Percentiles rank a stretch among this genome's conserved stretches.
phyloP scores from a whole-genome alignment of 1,140 invertebrate genomes.

The Atopsyche davidsoni region DNA sequence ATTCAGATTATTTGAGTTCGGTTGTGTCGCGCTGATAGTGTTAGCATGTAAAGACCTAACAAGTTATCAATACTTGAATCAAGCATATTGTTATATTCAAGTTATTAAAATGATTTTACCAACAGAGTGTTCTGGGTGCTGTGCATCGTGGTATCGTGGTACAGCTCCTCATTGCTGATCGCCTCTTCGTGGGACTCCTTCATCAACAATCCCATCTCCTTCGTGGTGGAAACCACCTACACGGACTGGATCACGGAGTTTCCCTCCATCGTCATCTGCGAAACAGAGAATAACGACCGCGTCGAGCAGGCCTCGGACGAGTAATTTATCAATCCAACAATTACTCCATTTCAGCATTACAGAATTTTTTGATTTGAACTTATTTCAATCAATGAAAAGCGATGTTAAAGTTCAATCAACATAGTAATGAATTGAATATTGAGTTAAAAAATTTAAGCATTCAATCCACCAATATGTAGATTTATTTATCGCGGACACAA shows the following conservation, averaged over 20 bases:
- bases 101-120: not conserved
- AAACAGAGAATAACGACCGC: conserved; percentile 53
- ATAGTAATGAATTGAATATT: no score
- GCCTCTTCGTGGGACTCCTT: conserved; percentile 52
- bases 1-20: no score
- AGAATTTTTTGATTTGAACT: no score
- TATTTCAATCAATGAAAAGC: no score
- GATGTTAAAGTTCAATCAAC: no score
- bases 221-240: conserved; percentile 64
- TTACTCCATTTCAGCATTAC: not conserved
- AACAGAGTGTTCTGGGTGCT: conserved; percentile 60
- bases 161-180: conserved; percentile 54
- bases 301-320: conserved; percentile 55
- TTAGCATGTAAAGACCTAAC: no score
- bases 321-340: conserved; percentile 35
- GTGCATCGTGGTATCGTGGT: conserved; percentile 56
- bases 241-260: conserved; percentile 64
- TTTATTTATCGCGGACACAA: no score
- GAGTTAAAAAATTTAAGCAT: no score
- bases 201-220: conserved; percentile 57
- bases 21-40: no score
- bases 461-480: no score
- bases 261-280: conserved; percentile 59
- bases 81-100: not conserved
- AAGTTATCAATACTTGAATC: no score